Percentiles rank a stretch among this genome's conserved stretches.
phyloP scores from a whole-genome alignment of 2,113 vertebrate genomes.

The Gymnorhina tibicen region DNA sequence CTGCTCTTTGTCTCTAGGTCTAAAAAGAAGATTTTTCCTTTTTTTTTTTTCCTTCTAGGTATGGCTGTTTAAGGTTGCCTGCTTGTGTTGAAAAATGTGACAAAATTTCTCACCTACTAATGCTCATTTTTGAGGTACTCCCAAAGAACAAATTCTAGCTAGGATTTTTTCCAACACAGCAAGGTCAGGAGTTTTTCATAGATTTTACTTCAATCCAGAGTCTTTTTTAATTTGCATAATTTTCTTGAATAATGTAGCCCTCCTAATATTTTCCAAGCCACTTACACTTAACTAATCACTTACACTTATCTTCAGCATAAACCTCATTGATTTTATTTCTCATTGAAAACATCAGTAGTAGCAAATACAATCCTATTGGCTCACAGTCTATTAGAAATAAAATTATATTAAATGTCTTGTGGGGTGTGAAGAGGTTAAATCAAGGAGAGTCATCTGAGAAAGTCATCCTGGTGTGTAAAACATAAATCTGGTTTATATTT shows the following conservation, averaged over 20 bases:
- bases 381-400: slow-evolving; percentile 50
- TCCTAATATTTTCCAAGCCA: slow-evolving; percentile 33
- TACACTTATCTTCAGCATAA: slow-evolving; percentile 39
- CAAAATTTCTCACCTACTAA: background rate
- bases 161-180: background rate
- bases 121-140: background rate
- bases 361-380: slow-evolving; percentile 48
- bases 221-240: slow-evolving; percentile 1
- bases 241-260: slow-evolving; percentile 6
- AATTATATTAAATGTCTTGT: slow-evolving; percentile 45
- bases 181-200: background rate
- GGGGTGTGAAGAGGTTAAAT: slow-evolving; percentile 64
- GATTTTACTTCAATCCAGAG: background rate
- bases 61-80: background rate
- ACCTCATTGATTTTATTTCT: slow-evolving; percentile 61
- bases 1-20: background rate
- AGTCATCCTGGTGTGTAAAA: slow-evolving; percentile 42
- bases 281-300: slow-evolving; percentile 49
- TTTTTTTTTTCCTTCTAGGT: background rate
- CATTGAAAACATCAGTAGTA: slow-evolving; percentile 9
- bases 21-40: background rate
- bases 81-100: background rate
- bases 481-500: slow-evolving; percentile 65
- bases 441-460: slow-evolving; percentile 52
- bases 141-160: background rate